Evolutionary conservation across 2,797 vertebrate species (phyloP).

Genomic region (Myotis vivesi): DNA sequence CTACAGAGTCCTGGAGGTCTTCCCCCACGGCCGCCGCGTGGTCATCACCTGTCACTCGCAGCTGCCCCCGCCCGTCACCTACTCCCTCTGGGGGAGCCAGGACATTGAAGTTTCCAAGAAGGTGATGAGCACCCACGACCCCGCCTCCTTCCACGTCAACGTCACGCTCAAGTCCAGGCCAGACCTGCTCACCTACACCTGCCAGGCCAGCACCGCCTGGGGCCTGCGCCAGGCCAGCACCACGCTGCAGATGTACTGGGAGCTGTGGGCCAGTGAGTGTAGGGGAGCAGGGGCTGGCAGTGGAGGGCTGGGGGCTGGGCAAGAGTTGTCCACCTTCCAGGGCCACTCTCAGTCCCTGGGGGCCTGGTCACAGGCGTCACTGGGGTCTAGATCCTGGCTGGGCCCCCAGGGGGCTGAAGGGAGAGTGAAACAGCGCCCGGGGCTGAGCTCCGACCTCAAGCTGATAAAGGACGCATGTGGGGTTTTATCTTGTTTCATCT

Average conservation of each 20-base stretch:
- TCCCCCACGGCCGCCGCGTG: not conserved
- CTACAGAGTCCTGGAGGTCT: conserved; percentile 51
- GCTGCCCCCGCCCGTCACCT: not conserved
- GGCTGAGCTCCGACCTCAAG: not conserved
- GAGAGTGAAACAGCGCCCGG: not conserved
- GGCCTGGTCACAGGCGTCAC: not conserved
- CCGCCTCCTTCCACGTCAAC: not conserved
- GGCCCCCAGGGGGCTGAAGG: not conserved
- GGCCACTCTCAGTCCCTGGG: not conserved
- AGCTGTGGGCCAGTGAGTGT: conserved; percentile 54
- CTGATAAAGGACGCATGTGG: not conserved
- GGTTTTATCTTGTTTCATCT: too few species aligned
- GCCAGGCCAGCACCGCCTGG: not conserved
- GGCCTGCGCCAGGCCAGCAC: not conserved
- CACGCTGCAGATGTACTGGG: conserved; percentile 32
- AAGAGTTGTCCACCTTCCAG: not conserved
- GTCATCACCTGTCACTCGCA: not conserved
- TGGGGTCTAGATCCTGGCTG: fast-evolving
- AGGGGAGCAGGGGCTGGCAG: too few species aligned
- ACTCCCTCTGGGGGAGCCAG: not conserved
- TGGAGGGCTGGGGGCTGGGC: too few species aligned
- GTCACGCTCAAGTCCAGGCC: conserved; percentile 43
- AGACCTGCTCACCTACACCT: conserved; percentile 56
- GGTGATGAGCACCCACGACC: fast-evolving
- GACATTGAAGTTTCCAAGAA: not conserved